Conservation (phyloP, 2,888 invertebrate genomes). For the Sycophila texana region DNA sequence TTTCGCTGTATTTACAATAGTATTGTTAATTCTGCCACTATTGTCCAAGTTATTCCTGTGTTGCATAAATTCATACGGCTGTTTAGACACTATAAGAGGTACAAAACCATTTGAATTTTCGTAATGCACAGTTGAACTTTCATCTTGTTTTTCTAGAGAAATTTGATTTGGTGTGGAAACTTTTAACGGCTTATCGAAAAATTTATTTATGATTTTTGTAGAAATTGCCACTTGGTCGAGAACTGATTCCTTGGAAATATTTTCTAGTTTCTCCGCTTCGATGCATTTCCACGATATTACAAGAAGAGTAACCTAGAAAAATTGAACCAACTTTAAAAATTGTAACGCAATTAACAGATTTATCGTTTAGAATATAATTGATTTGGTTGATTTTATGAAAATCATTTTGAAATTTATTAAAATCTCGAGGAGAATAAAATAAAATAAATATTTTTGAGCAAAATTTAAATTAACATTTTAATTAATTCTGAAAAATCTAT, state of each 20-base stretch:
- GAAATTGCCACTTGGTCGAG: slow-evolving; percentile 70
- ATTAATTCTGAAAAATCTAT: background rate
- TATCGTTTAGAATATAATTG: no score
- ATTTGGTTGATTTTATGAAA: no score
- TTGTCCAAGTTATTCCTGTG: slow-evolving; percentile 30
- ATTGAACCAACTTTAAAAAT: background rate
- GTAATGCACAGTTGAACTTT: slow-evolving; percentile 62
- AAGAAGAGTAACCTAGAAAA: slow-evolving; percentile 68
- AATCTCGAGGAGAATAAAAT: slow-evolving; percentile 18
- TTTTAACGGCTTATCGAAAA: slow-evolving; percentile 43
- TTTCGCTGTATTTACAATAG: slow-evolving; percentile 21
- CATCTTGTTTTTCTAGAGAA: slow-evolving; percentile 24
- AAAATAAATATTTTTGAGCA: background rate
- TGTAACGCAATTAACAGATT: no score
- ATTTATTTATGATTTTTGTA: slow-evolving; percentile 61
- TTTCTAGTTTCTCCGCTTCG: slow-evolving; percentile 57
- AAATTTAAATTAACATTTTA: background rate
- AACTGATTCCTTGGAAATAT: slow-evolving; percentile 57
- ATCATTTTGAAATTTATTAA: no score
- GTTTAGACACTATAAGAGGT: slow-evolving; percentile 63
- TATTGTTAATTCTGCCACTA: slow-evolving; percentile 8
- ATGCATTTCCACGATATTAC: slow-evolving; percentile 67
- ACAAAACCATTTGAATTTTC: slow-evolving; percentile 71
- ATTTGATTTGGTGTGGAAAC: slow-evolving; percentile 6
- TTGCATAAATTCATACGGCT: slow-evolving; percentile 40